Conservation (phyloP, 2,113 vertebrate genomes). For the Plecotus auritus region DNA sequence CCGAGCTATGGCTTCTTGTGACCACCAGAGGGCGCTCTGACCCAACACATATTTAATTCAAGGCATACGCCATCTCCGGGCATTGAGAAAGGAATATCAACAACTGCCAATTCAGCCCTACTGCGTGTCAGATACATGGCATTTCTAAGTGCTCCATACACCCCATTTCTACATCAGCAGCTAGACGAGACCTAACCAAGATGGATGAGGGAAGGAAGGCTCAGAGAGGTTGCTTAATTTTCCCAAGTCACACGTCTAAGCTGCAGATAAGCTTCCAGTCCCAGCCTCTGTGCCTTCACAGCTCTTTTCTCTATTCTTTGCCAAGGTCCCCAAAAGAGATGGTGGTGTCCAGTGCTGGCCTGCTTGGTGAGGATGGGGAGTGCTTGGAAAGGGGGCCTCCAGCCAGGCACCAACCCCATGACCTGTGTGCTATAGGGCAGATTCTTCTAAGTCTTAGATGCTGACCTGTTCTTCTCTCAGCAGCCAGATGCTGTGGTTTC, state of each 20-base stretch:
- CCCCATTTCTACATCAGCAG: not conserved
- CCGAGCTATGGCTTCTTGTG: not conserved
- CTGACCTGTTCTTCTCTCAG: not conserved
- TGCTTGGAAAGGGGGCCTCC: not conserved
- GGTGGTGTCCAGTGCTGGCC: not conserved
- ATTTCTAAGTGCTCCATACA: not conserved
- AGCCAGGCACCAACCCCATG: not conserved
- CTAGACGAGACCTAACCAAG: not conserved
- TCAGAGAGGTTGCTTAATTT: not conserved
- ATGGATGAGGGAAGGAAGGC: too few species aligned
- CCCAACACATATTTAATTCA: not conserved
- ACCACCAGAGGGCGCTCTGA: not conserved
- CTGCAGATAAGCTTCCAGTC: not conserved
- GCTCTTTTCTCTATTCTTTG: not conserved
- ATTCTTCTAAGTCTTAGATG: not conserved
- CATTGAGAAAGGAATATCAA: not conserved
- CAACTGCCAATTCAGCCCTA: not conserved
- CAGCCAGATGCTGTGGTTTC: not conserved
- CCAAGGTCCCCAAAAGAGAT: not conserved
- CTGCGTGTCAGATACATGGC: not conserved
- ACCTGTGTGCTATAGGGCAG: not conserved
- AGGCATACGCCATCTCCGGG: fast-evolving
- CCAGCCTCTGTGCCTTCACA: not conserved
- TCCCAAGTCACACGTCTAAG: not conserved
- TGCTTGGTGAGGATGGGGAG: not conserved